Evolutionary conservation across 1,140 invertebrate genomes (phyloP).

Genomic region (Campodea augens): DNA sequence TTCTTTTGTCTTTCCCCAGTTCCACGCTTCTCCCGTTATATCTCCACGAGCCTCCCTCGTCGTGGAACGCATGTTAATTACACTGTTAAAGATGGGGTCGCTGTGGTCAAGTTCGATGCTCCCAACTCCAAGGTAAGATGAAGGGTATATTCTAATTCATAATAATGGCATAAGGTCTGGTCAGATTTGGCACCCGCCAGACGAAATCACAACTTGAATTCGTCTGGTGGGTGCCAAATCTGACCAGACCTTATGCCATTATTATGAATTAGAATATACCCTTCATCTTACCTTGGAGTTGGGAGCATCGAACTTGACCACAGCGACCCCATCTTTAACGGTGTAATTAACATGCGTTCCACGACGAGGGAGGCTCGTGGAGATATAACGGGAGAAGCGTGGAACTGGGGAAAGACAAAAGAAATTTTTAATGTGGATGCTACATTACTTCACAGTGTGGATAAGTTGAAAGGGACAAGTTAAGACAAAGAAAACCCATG

Average conservation of each 20-base stretch:
- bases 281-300: constrained; percentile 49
- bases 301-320: constrained; percentile 68
- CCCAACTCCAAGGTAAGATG: constrained; percentile 60
- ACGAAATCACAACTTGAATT: constrained; percentile 72
- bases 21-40: no score
- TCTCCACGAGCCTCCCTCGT: no score
- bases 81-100: constrained; percentile 66
- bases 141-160: constrained; percentile 20
- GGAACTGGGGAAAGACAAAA: no score
- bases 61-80: constrained; percentile 43
- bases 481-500: no score
- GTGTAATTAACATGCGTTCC: constrained; percentile 47
- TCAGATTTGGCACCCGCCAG: constrained; percentile 62
- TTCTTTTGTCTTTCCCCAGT: no score
- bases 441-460: no score
- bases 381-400: no score
- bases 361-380: no score
- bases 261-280: constrained; percentile 5
- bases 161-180: constrained; percentile 48
- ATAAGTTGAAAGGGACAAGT: no score
- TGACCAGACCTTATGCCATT: not conserved
- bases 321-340: constrained; percentile 66
- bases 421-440: no score
- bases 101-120: constrained; percentile 66
- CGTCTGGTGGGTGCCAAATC: constrained; percentile 13